Conservation (phyloP, 1,140 invertebrate genomes). For the Drosophila ananassae region DNA sequence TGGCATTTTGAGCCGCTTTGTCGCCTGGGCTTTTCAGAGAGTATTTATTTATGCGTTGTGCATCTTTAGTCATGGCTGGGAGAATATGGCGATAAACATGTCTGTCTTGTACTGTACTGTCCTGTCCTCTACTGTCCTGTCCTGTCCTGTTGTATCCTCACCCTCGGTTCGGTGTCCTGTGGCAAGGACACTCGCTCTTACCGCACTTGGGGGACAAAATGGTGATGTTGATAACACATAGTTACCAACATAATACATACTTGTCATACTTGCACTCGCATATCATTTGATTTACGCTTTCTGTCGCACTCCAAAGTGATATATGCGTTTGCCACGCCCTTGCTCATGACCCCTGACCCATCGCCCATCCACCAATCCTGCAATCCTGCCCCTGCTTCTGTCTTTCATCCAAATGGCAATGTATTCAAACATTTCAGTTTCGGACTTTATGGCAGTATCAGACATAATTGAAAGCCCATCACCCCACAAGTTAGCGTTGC, state of each 20-base stretch:
- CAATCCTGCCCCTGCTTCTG: background rate
- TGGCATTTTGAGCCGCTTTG: slow-evolving; percentile 60
- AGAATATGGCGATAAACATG: slow-evolving; percentile 81
- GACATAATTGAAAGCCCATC: slow-evolving; percentile 70
- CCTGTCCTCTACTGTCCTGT: slow-evolving; percentile 6
- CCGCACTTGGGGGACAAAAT: slow-evolving; percentile 45
- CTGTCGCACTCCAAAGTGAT: slow-evolving; percentile 74
- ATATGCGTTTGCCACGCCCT: slow-evolving; percentile 68
- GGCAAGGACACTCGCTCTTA: background rate
- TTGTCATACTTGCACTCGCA: slow-evolving; percentile 81
- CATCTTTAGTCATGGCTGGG: slow-evolving; percentile 77
- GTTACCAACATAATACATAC: slow-evolving; percentile 81
- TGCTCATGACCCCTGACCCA: background rate
- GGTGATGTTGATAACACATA: slow-evolving; percentile 77
- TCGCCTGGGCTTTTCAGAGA: slow-evolving; percentile 61
- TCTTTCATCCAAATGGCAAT: slow-evolving; percentile 61
- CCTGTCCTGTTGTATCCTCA: background rate
- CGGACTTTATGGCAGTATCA: slow-evolving; percentile 69
- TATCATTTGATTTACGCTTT: slow-evolving; percentile 81
- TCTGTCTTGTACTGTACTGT: slow-evolving; percentile 17
- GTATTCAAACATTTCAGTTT: slow-evolving; percentile 81
- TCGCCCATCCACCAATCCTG: background rate
- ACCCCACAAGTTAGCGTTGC: slow-evolving; percentile 20
- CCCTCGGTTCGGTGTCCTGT: background rate
- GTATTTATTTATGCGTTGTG: slow-evolving; percentile 69